phyloP scores from a whole-genome alignment of 1,140 invertebrate genomes.

The Brachionus asplanchnoidis region DNA sequence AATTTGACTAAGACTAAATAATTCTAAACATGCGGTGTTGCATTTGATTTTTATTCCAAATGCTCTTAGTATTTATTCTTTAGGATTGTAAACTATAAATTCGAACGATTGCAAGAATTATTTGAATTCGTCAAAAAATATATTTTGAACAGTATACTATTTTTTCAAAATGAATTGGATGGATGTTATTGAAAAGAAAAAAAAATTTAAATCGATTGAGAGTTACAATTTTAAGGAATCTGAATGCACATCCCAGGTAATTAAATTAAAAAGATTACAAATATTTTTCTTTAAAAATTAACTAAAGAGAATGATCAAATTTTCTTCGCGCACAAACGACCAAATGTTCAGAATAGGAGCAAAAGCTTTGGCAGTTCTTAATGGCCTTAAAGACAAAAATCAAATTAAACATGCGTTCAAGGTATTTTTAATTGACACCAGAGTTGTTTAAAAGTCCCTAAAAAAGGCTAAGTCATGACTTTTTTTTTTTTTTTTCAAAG shows the following conservation, averaged over 20 bases:
- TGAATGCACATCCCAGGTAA: neutral
- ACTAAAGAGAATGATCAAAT: neutral
- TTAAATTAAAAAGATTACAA: neutral
- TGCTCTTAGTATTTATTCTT: neutral
- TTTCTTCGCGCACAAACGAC: neutral
- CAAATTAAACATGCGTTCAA: neutral
- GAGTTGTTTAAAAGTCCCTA: too few species aligned
- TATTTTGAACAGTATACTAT: neutral
- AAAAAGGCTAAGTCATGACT: too few species aligned
- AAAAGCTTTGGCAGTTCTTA: neutral
- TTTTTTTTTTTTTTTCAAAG: too few species aligned
- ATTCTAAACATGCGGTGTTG: neutral
- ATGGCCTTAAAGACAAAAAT: neutral
- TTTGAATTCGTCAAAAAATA: neutral
- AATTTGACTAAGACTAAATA: neutral
- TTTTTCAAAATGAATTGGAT: neutral
- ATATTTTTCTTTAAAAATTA: neutral
- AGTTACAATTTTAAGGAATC: neutral
- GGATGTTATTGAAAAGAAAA: neutral
- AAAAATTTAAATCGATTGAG: slow-evolving; percentile 5
- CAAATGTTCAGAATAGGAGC: slow-evolving; percentile 13
- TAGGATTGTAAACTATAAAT: neutral
- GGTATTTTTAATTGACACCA: neutral
- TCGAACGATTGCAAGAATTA: neutral
- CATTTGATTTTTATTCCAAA: neutral